These are phyloP conservation scores for Dimorphilus gyrociliatus DNA, from an alignment of 2,888 invertebrate species.

Conservation along the genomic window DNA sequence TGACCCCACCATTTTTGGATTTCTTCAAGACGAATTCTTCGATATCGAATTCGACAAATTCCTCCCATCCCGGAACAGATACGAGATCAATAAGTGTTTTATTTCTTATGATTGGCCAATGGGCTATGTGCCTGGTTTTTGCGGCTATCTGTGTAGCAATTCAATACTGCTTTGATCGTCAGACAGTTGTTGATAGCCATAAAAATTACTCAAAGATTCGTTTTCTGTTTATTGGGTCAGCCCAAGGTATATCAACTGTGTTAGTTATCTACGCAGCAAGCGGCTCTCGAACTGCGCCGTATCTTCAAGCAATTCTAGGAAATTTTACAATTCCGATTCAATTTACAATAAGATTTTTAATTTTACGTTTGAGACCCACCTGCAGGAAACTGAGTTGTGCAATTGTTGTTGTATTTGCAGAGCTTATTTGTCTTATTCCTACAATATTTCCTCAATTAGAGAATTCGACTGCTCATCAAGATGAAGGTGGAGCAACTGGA, in stretches of 20 bases:
- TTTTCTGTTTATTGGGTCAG: constrained; percentile 15
- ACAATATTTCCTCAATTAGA: constrained; percentile 17
- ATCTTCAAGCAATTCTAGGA: constrained; percentile 17
- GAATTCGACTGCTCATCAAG: constrained; percentile 8
- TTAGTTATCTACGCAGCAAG: constrained; percentile 16
- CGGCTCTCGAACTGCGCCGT: constrained; percentile 20
- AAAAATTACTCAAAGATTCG: constrained; percentile 11
- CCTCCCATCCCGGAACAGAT: not conserved
- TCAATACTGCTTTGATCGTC: constrained; percentile 8
- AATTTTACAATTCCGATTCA: constrained; percentile 20
- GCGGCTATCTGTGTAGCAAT: constrained; percentile 9
- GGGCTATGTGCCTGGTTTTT: too few species aligned
- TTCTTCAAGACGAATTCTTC: constrained; percentile 5
- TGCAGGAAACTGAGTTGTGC: constrained; percentile 15
- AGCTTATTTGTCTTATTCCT: constrained; percentile 17
- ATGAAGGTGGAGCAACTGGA: constrained; percentile 16
- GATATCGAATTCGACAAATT: too few species aligned
- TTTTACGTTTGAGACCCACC: constrained; percentile 15
- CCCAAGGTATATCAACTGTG: constrained; percentile 15
- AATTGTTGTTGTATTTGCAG: constrained; percentile 13
- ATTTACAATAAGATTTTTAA: constrained; percentile 16
- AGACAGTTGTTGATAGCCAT: constrained; percentile 9
- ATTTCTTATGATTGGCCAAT: constrained; percentile 7
- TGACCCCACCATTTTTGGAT: constrained; percentile 8
- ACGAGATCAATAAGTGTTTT: constrained; percentile 1